Conservation (phyloP, 2,797 vertebrate species). For the Aplochiton taeniatus region DNA sequence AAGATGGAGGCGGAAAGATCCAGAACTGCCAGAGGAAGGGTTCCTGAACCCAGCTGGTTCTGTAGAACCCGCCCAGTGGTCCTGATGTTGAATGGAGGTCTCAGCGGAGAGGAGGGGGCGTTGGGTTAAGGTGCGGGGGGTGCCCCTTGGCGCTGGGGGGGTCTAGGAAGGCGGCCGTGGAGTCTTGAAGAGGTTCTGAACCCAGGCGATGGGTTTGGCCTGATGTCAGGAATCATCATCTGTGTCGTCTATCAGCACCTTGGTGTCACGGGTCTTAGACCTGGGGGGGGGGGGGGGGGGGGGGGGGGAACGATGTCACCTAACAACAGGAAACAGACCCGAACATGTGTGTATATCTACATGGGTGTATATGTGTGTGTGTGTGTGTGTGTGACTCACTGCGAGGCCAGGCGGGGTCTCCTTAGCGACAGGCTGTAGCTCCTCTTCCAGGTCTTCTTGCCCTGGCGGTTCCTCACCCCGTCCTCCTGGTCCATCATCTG, state of each 20-base stretch:
- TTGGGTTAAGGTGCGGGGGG: not conserved
- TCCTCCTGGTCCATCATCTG: conserved; percentile 99
- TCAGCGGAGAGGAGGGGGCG: no score
- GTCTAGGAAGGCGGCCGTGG: conserved; percentile 23
- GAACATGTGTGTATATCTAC: not conserved
- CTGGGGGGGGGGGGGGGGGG: conserved; percentile 58
- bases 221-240: conserved; percentile 94
- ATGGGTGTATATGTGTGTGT: not conserved
- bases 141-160: conserved; percentile 1
- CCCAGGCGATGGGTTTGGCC: conserved; percentile 78
- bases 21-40: no score
- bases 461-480: conserved; percentile 92
- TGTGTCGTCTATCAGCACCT: conserved; percentile 96
- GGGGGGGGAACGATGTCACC: not conserved
- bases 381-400: conserved; percentile 75
- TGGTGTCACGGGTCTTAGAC: conserved; percentile 93
- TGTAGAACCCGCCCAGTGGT: no score
- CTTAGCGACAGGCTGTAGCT: conserved; percentile 94
- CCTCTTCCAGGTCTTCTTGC: conserved; percentile 93
- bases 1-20: no score
- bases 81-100: no score
- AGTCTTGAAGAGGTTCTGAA: conserved; percentile 72
- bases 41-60: no score
- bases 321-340: not conserved
- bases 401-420: conserved; percentile 87